A percentile compares a stretch with the other conserved stretches of the same genome.
These are phyloP conservation scores for Zele albiditarsus DNA, from an alignment of 2,888 invertebrate genomes.

Conservation along the genomic window DNA sequence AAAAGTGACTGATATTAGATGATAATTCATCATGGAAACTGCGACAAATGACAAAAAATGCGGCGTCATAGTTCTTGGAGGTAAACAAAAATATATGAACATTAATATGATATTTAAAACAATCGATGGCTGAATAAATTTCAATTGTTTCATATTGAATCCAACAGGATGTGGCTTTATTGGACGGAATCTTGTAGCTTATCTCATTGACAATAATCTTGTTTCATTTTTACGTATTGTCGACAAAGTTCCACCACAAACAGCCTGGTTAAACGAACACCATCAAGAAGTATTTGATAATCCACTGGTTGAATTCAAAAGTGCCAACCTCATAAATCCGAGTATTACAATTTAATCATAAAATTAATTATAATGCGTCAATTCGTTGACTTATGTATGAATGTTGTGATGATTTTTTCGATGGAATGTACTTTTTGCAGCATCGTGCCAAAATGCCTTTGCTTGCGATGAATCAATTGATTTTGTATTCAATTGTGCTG, in stretches of 20 bases:
- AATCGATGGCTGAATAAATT: too few species aligned
- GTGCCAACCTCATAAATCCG: slow-evolving; percentile 92
- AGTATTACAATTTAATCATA: slow-evolving; percentile 74
- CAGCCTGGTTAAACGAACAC: slow-evolving; percentile 88
- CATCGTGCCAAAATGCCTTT: slow-evolving; percentile 87
- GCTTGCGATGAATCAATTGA: slow-evolving; percentile 80
- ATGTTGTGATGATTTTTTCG: slow-evolving; percentile 1
- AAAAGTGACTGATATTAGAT: slow-evolving; percentile 53
- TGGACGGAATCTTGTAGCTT: slow-evolving; percentile 89
- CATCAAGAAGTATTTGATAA: slow-evolving; percentile 84
- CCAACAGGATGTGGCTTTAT: slow-evolving; percentile 92
- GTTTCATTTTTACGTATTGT: slow-evolving; percentile 85
- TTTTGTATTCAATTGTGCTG: slow-evolving; percentile 91
- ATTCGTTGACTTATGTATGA: neutral
- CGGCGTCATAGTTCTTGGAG: slow-evolving; percentile 67
- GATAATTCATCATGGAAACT: slow-evolving; percentile 64
- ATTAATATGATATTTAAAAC: too few species aligned
- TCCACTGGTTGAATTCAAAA: slow-evolving; percentile 88
- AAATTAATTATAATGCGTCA: too few species aligned
- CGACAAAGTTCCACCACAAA: slow-evolving; percentile 94
- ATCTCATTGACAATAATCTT: slow-evolving; percentile 85
- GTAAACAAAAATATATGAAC: slow-evolving; percentile 50
- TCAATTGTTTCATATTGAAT: slow-evolving; percentile 31
- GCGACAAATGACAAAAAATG: slow-evolving; percentile 63
- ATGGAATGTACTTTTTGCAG: slow-evolving; percentile 73